phyloP scores from a whole-genome alignment of 2,888 invertebrate genomes.

The Lepidonotus clava region DNA sequence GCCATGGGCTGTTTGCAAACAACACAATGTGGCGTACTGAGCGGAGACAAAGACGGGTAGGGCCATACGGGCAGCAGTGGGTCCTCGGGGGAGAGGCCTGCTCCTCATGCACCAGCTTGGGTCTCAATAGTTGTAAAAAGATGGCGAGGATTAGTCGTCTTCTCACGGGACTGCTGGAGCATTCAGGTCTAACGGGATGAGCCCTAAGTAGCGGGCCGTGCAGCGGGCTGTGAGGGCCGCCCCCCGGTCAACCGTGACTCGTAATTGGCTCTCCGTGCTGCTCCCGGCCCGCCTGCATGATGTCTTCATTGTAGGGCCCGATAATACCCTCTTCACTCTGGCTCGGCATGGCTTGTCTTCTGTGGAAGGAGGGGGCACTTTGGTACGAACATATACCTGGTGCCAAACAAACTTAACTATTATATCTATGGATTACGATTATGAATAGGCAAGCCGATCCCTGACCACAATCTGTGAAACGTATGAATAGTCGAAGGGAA shows the following conservation, averaged over 20 bases:
- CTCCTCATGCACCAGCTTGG: neutral
- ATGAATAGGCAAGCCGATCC: no score
- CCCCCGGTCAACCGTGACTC: neutral
- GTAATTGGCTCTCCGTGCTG: neutral
- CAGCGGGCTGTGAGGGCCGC: neutral
- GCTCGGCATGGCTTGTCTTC: no score
- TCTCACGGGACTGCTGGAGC: neutral
- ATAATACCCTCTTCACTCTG: no score
- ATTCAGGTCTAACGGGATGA: slow-evolving; percentile 8
- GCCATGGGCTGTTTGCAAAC: neutral
- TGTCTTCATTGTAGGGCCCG: no score
- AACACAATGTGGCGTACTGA: slow-evolving; percentile 1
- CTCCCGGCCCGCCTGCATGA: neutral
- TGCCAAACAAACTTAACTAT: no score
- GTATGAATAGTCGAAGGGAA: no score
- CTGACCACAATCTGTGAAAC: no score
- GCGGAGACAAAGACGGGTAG: neutral
- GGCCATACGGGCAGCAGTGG: neutral
- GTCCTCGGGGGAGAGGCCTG: neutral
- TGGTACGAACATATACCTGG: no score
- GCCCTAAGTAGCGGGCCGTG: neutral
- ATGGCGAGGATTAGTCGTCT: neutral
- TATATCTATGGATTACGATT: no score
- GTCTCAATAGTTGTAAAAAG: neutral
- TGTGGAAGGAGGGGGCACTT: no score